Evolutionary conservation across 2,888 invertebrate species (phyloP).

Genomic region (Eurois occulta): DNA sequence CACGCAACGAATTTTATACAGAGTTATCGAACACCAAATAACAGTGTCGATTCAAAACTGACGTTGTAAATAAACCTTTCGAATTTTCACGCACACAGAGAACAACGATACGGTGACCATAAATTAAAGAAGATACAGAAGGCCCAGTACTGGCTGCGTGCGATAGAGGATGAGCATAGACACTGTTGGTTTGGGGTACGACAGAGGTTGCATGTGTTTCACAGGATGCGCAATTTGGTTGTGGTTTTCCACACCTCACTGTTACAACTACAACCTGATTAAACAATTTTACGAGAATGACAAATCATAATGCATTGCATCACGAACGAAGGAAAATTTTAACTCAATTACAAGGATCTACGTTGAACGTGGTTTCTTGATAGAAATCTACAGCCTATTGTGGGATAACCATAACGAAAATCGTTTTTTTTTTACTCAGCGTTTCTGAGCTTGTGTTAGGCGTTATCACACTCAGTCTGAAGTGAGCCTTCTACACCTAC

Average conservation of each 20-base stretch:
- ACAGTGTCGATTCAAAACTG: conserved; percentile 63
- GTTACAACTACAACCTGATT: not conserved
- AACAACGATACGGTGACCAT: conserved; percentile 43
- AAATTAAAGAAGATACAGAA: conserved; percentile 35
- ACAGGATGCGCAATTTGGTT: not conserved
- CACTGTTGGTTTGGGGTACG: not conserved
- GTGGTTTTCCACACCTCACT: not conserved
- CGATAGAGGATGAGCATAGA: not conserved
- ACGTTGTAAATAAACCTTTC: conserved; percentile 61
- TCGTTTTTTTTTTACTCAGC: not conserved
- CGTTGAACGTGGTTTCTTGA: not conserved
- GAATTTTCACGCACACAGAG: conserved; percentile 57
- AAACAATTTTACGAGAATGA: not conserved
- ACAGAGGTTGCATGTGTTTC: not conserved
- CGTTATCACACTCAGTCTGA: not conserved
- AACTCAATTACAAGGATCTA: not conserved
- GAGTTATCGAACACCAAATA: conserved; percentile 55
- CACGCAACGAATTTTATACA: conserved; percentile 48
- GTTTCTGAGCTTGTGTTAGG: not conserved
- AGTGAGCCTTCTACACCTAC: conserved; percentile 48
- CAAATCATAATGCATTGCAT: not conserved
- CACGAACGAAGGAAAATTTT: not conserved
- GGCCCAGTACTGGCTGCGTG: conserved; percentile 16
- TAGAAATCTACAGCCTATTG: not conserved
- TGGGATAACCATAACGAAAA: not conserved